These are phyloP conservation scores for Lithobates sylvaticus DNA, from an alignment of 2,797 vertebrate genomes.

Conservation along the genomic window DNA sequence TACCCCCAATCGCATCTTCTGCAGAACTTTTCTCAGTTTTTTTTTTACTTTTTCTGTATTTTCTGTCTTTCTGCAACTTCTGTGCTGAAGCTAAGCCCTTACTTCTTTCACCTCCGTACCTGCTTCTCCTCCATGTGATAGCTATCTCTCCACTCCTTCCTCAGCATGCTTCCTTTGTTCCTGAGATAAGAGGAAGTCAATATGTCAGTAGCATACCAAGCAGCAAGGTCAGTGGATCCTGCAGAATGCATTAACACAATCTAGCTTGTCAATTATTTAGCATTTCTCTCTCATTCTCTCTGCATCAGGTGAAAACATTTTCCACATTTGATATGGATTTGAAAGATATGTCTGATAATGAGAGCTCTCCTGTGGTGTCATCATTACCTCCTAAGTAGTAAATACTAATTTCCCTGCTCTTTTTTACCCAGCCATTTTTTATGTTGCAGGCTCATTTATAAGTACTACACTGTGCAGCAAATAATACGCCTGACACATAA, in stretches of 20 bases:
- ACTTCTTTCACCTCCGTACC: slow-evolving; percentile 48
- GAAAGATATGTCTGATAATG: slow-evolving; percentile 64
- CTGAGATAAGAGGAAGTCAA: slow-evolving; percentile 62
- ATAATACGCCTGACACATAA: background rate
- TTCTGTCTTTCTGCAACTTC: slow-evolving; percentile 9
- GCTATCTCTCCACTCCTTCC: slow-evolving; percentile 47
- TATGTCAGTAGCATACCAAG: slow-evolving; percentile 61
- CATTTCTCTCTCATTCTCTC: slow-evolving; percentile 34
- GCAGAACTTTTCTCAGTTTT: background rate
- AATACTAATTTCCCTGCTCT: background rate
- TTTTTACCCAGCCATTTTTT: background rate
- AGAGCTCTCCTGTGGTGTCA: slow-evolving; percentile 27
- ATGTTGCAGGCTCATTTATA: background rate
- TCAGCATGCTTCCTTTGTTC: slow-evolving; percentile 53
- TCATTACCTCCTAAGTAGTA: slow-evolving; percentile 13
- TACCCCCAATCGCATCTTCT: background rate
- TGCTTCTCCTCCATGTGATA: slow-evolving; percentile 53
- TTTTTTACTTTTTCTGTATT: background rate
- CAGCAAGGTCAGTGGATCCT: slow-evolving; percentile 54
- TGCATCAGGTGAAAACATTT: slow-evolving; percentile 37
- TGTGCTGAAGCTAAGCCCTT: slow-evolving; percentile 12
- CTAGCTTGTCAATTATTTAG: slow-evolving; percentile 55
- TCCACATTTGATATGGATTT: slow-evolving; percentile 47
- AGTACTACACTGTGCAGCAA: background rate
- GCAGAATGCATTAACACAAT: slow-evolving; percentile 50